Conservation (phyloP, 2,888 invertebrate species). For the Plutella xylostella region DNA sequence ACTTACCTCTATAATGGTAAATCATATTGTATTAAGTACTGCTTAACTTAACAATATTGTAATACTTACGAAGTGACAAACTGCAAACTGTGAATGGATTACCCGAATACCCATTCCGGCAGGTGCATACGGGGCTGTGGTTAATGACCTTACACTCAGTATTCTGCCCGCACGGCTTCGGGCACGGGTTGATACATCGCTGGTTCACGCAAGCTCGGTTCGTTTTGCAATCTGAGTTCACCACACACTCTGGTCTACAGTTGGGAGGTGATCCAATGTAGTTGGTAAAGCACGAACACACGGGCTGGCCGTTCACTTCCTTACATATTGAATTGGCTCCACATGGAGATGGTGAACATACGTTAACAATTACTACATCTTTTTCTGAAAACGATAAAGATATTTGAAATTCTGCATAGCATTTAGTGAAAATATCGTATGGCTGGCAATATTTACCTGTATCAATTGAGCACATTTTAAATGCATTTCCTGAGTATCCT, state of each 20-base stretch:
- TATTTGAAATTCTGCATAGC: background rate
- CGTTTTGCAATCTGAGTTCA: conserved; percentile 73
- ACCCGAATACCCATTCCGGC: conserved; percentile 74
- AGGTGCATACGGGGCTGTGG: conserved; percentile 80
- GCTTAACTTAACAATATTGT: too few species aligned
- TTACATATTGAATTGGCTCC: conserved; percentile 79
- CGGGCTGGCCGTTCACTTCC: conserved; percentile 76
- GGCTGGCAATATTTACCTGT: conserved; percentile 34
- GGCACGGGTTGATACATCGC: conserved; percentile 77
- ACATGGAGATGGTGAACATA: conserved; percentile 81
- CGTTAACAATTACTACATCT: conserved; percentile 49
- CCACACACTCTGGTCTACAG: conserved; percentile 74
- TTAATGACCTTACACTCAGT: conserved; percentile 77
- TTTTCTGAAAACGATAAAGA: conserved; percentile 34
- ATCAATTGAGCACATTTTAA: conserved; percentile 54
- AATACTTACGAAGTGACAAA: conserved; percentile 64
- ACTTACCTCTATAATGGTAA: too few species aligned
- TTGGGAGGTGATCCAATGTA: conserved; percentile 75
- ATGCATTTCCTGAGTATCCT: conserved; percentile 77
- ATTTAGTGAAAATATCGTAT: background rate
- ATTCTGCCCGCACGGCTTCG: conserved; percentile 75
- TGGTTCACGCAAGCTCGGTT: conserved; percentile 76
- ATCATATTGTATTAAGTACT: too few species aligned
- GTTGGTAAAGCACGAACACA: conserved; percentile 77
- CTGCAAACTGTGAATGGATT: conserved; percentile 76